phyloP scores from a whole-genome alignment of 2,888 invertebrate genomes.

The Euspilapteryx auroguttella region DNA sequence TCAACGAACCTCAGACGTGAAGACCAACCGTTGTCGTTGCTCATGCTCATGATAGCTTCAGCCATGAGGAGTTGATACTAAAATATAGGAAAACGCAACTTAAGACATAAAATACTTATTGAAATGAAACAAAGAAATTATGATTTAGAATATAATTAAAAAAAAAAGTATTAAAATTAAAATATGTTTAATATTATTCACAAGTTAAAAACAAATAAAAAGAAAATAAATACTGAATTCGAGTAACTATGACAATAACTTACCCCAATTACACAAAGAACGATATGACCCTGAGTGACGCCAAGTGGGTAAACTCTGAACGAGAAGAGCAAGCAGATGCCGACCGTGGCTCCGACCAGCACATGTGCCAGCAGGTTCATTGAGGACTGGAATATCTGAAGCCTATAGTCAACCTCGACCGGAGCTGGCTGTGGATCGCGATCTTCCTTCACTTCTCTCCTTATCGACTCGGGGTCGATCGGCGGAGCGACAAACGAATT shows the following conservation, averaged over 20 bases:
- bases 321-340: slow-evolving; percentile 17
- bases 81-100: too few relatives aligned
- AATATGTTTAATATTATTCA: background rate
- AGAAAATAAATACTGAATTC: background rate
- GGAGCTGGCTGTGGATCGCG: too few relatives aligned
- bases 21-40: slow-evolving; percentile 32
- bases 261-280: slow-evolving; percentile 39
- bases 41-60: slow-evolving; percentile 28
- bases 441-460: too few relatives aligned
- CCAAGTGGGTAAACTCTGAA: slow-evolving; percentile 20
- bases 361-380: slow-evolving; percentile 25
- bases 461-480: slow-evolving; percentile 1
- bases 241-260: slow-evolving; percentile 16
- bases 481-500: slow-evolving; percentile 8
- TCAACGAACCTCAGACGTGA: slow-evolving; percentile 23
- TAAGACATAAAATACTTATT: too few relatives aligned
- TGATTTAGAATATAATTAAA: slow-evolving; percentile 9
- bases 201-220: background rate
- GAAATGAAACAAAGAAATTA: slow-evolving; percentile 1
- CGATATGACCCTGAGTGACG: slow-evolving; percentile 22
- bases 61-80: slow-evolving; percentile 44
- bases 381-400: slow-evolving; percentile 22
- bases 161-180: slow-evolving; percentile 8
- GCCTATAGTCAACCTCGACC: slow-evolving; percentile 12
- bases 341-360: slow-evolving; percentile 28